phyloP scores from a whole-genome alignment of 2,888 invertebrate species.

The Thecocarcelia acutangulata region DNA sequence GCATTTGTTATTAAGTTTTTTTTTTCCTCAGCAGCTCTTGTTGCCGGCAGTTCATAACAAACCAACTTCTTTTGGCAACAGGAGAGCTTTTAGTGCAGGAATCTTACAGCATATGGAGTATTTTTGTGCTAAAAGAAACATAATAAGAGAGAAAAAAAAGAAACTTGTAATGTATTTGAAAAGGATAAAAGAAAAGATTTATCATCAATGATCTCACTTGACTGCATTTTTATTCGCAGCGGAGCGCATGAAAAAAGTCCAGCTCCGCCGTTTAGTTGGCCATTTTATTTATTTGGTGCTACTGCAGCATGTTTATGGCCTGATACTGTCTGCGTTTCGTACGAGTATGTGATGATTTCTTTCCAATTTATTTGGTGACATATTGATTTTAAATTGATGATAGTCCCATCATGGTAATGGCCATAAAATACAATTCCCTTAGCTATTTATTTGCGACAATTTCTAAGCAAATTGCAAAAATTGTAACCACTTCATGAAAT shows the following conservation, averaged over 20 bases:
- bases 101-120: constrained; percentile 39
- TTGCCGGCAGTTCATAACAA: constrained; percentile 18
- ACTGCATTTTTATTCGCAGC: constrained; percentile 20
- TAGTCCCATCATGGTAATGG: constrained; percentile 76
- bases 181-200: constrained; percentile 53
- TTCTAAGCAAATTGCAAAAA: constrained; percentile 67
- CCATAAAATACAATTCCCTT: constrained; percentile 68
- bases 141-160: constrained; percentile 16
- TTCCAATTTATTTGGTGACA: constrained; percentile 82
- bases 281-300: constrained; percentile 70
- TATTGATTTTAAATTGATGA: constrained; percentile 81
- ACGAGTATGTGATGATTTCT: constrained; percentile 78
- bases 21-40: constrained; percentile 9
- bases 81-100: constrained; percentile 11
- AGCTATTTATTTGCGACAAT: constrained; percentile 67
- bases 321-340: constrained; percentile 65
- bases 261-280: constrained; percentile 49
- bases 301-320: constrained; percentile 67
- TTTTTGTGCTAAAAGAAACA: constrained; percentile 6
- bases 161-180: neutral
- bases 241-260: constrained; percentile 10
- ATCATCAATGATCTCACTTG: constrained; percentile 67
- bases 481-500: constrained; percentile 61
- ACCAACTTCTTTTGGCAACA: neutral
- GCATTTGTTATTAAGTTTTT: constrained; percentile 5